Base-by-base conservation (phyloP, 64 coral and sea anemone species). In the Hydrozoanthus tunicans region DNA sequence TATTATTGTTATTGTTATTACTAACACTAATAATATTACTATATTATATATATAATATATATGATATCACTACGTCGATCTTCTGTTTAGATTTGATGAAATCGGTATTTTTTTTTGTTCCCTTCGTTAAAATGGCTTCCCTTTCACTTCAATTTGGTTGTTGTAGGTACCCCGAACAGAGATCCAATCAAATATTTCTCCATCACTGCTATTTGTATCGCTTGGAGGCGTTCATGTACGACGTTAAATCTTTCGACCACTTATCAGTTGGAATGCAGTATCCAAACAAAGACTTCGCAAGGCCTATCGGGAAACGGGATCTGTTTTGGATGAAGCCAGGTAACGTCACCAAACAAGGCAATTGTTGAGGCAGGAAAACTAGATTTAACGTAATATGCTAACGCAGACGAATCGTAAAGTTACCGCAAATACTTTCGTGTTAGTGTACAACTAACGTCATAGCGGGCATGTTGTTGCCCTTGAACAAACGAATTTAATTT, bases 321-420 rank as follows among this genome's bases (percentile, higher is more conserved):
- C 6, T 79, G 77, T 79, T 79, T 54, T 79, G 77, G 77, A 79
- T 58, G 53, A 79, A 58, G 52, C 77, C 77, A 58, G 77, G 77
- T 79, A 79, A 79, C 64, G 17, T 43, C 64, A 11, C 64, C 0
- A 66, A 11, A 15, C 10, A 15, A 66, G 17, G 64, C 10, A 15
- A 9, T 15, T 3, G 5, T 66, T 66, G 32, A 43, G 32, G 32
- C 8, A 5, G 4, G 12, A 66, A 66, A 66, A 66, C 32, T 43
- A 43, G 32, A 13, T 66, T 66, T 66, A 0, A 15, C 10, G 5
- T 15, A 17, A 11, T 66, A 66, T 66, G 64, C 17, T 17, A 17
- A 11, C 17, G 64, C 12, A 66, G 12, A 15, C 12, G 64, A 66
- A 66, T 66, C 17, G 64, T 17, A 66, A 17, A 66, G 17, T 66